These are phyloP conservation scores for Epinephelus awoara DNA, from an alignment of 2,797 vertebrate genomes.

Conservation along the genomic window DNA sequence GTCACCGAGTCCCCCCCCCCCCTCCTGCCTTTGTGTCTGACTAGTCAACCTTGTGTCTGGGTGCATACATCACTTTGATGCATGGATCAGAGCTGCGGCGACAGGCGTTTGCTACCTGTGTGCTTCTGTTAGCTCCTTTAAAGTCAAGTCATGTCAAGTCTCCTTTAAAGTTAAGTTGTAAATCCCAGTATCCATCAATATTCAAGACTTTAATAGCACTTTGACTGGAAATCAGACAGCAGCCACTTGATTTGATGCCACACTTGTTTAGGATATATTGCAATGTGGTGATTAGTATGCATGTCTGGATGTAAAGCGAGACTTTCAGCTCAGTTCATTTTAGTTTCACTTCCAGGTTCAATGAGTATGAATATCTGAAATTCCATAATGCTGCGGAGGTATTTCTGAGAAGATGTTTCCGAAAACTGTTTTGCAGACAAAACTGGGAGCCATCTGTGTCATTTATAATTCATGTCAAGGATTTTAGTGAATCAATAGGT, in stretches of 20 bases:
- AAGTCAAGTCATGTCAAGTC: background rate
- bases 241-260: background rate
- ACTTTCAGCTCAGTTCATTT: slow-evolving; percentile 14
- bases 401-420: slow-evolving; percentile 3
- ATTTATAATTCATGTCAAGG: slow-evolving; percentile 51
- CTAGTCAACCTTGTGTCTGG: slow-evolving; percentile 20
- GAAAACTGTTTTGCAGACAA: slow-evolving; percentile 17
- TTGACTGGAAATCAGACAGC: background rate
- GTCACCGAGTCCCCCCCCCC: background rate
- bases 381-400: background rate
- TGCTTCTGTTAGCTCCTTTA: background rate
- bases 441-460: slow-evolving; percentile 27
- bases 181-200: background rate
- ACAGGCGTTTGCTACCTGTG: background rate
- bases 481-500: slow-evolving; percentile 54
- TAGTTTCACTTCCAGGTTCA: slow-evolving; percentile 5
- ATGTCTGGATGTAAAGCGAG: background rate
- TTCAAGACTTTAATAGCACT: background rate
- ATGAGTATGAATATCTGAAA: slow-evolving; percentile 10
- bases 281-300: background rate
- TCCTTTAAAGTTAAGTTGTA: background rate
- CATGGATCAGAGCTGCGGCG: background rate
- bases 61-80: slow-evolving; percentile 21
- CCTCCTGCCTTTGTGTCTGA: background rate
- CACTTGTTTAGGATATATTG: background rate